Percentiles rank a stretch among this genome's conserved stretches.
Conservation (phyloP, 2,888 invertebrate genomes). For the Lycophotia porphyrea region DNA sequence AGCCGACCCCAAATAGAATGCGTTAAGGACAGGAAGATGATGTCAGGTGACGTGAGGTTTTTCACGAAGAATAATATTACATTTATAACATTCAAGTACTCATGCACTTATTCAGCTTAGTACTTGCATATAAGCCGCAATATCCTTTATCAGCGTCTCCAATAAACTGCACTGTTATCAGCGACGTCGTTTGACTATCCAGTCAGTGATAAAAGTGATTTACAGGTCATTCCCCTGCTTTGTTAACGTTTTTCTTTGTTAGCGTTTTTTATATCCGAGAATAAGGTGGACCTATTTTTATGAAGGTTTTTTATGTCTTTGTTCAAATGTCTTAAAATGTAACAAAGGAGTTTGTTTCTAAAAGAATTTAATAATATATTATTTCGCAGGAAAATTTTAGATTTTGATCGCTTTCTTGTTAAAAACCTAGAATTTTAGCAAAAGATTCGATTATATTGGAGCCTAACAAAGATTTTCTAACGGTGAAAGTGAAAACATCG, state of each 20-base stretch:
- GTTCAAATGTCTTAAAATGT: not conserved
- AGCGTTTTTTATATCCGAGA: not conserved
- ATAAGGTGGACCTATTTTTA: not conserved
- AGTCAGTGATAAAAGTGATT: conserved; percentile 45
- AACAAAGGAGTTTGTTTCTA: not conserved
- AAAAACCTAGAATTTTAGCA: too few relatives aligned
- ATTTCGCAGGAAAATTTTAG: too few relatives aligned
- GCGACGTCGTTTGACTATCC: conserved; percentile 18
- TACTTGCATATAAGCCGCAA: conserved; percentile 30
- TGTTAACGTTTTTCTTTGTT: conserved; percentile 1
- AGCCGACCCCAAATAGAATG: too few relatives aligned
- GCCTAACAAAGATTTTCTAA: too few relatives aligned
- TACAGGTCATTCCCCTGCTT: conserved; percentile 51
- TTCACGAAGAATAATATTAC: not conserved
- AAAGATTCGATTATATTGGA: too few relatives aligned
- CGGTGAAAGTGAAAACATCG: too few relatives aligned
- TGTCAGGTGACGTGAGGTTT: not conserved
- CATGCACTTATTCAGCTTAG: conserved; percentile 12
- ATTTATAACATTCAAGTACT: conserved; percentile 2
- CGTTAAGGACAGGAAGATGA: too few relatives aligned
- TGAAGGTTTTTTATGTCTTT: not conserved
- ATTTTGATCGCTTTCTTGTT: too few relatives aligned
- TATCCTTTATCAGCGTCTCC: conserved; percentile 47
- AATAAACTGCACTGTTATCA: conserved; percentile 46
- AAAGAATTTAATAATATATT: too few relatives aligned